Conservation (phyloP, 2,888 invertebrate species). For the Notodonta ziczac region DNA sequence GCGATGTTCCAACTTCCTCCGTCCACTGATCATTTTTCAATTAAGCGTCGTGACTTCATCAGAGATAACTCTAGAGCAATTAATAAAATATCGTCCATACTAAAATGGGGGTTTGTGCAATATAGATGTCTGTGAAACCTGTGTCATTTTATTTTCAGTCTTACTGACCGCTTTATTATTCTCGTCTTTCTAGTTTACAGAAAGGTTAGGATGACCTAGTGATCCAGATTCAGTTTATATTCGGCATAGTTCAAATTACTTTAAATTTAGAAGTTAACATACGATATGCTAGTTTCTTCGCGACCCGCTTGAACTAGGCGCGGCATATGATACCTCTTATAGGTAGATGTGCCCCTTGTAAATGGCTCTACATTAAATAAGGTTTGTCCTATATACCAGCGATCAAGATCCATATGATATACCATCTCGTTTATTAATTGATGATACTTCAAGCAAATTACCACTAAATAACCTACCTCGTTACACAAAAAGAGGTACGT, state of each 20-base stretch:
- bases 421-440: too few relatives aligned
- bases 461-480: too few relatives aligned
- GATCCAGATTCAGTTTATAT: neutral
- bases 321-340: neutral
- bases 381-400: too few relatives aligned
- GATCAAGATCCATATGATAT: too few relatives aligned
- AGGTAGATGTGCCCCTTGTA: too few relatives aligned
- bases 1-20: neutral
- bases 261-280: neutral
- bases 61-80: neutral
- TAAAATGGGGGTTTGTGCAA: neutral
- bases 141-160: conserved; percentile 1
- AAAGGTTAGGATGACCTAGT: neutral
- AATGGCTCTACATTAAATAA: neutral
- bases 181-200: neutral
- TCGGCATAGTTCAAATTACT: neutral
- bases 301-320: neutral
- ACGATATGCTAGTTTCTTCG: neutral
- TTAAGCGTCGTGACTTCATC: neutral
- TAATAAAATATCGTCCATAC: neutral
- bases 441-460: too few relatives aligned
- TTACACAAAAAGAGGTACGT: too few relatives aligned
- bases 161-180: neutral
- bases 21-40: neutral
- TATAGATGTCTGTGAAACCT: neutral